These are phyloP conservation scores for Takifugu ocellatus DNA, from an alignment of 2,797 vertebrate species.

Conservation along the genomic window DNA sequence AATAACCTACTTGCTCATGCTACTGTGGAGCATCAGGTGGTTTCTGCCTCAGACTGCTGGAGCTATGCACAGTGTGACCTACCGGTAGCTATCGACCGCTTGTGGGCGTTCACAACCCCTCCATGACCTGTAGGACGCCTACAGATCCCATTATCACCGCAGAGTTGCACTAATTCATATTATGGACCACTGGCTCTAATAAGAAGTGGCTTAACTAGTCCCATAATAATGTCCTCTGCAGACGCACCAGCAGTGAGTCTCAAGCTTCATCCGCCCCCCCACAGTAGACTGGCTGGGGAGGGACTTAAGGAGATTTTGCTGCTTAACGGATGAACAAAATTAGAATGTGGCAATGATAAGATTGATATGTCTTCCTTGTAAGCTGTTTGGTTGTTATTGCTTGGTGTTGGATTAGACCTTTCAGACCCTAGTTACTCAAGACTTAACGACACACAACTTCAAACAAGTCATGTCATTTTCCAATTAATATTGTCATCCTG, in stretches of 20 bases:
- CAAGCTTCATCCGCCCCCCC: slow-evolving; percentile 5
- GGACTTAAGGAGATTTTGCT: slow-evolving; percentile 77
- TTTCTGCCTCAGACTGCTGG: no score
- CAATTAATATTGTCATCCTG: no score
- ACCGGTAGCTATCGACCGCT: no score
- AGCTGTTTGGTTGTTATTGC: slow-evolving; percentile 59
- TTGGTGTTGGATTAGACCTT: slow-evolving; percentile 36
- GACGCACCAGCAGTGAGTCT: slow-evolving; percentile 49
- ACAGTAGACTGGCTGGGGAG: slow-evolving; percentile 63
- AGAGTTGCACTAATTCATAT: no score
- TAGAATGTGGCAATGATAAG: slow-evolving; percentile 80
- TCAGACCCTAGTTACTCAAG: slow-evolving; percentile 40
- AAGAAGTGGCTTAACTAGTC: slow-evolving; percentile 18
- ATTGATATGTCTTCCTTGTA: slow-evolving; percentile 54
- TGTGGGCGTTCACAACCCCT: no score
- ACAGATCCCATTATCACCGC: no score
- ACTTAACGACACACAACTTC: slow-evolving; percentile 18
- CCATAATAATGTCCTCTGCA: slow-evolving; percentile 25
- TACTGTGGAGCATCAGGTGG: no score
- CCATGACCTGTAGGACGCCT: no score
- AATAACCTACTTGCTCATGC: no score
- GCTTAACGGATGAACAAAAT: slow-evolving; percentile 86
- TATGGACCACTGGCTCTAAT: no score
- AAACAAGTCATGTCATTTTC: no score
- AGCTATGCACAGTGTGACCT: no score